Evolutionary conservation across 1,140 invertebrate genomes (phyloP).

Genomic region (Papilio machaon): DNA sequence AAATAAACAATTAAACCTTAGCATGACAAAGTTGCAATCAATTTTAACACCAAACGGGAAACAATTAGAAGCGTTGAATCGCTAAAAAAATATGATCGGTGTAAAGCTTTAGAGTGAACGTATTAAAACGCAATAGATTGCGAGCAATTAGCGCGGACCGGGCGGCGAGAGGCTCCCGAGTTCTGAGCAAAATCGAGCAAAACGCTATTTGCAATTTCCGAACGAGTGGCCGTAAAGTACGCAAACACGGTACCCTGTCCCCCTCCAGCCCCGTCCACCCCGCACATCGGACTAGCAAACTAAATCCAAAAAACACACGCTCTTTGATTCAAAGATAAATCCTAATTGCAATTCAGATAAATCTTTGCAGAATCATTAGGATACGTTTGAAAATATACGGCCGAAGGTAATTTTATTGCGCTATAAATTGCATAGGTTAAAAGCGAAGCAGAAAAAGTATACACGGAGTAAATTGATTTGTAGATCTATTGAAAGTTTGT

Average conservation of each 20-base stretch:
- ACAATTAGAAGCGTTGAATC: slow-evolving; percentile 38
- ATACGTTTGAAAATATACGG: slow-evolving; percentile 15
- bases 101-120: slow-evolving; percentile 52
- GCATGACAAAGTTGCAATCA: slow-evolving; percentile 13
- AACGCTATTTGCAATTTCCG: slow-evolving; percentile 53
- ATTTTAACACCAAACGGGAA: slow-evolving; percentile 9
- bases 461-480: neutral
- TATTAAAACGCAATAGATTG: slow-evolving; percentile 62
- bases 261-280: neutral
- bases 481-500: neutral
- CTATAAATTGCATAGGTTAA: slow-evolving; percentile 18
- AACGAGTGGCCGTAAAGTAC: slow-evolving; percentile 44
- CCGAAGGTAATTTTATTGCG: slow-evolving; percentile 20
- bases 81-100: slow-evolving; percentile 44
- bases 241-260: slow-evolving; percentile 35
- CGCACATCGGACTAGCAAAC: slow-evolving; percentile 15
- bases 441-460: neutral
- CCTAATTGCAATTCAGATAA: slow-evolving; percentile 36
- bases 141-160: slow-evolving; percentile 54
- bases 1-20: slow-evolving; percentile 17
- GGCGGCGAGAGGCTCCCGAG: slow-evolving; percentile 38
- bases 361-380: slow-evolving; percentile 34
- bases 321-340: slow-evolving; percentile 36
- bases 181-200: slow-evolving; percentile 51
- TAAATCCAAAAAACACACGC: slow-evolving; percentile 30